A percentile compares a stretch with the other conserved stretches of the same genome.
phyloP scores from a whole-genome alignment of 2,888 invertebrate species.

The Eledona agricola region DNA sequence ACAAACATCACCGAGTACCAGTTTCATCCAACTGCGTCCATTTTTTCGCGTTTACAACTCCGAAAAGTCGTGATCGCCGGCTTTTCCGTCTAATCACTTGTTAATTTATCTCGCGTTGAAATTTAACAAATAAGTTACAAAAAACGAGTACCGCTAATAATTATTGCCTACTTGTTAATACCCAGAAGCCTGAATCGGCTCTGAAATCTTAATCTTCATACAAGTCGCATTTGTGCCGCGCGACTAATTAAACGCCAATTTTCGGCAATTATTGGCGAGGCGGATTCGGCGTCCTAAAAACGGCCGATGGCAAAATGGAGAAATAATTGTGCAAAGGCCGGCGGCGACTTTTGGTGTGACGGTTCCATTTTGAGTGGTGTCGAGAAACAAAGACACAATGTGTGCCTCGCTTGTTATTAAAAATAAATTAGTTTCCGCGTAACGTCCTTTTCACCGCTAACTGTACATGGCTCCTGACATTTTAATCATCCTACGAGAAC shows the following conservation, averaged over 20 bases:
- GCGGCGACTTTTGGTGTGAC: conserved; percentile 7
- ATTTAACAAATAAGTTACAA: conserved; percentile 14
- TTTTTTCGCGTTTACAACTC: conserved; percentile 7
- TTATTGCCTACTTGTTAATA: conserved; percentile 11
- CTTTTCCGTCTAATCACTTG: conserved; percentile 14
- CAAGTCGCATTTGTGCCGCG: conserved; percentile 7
- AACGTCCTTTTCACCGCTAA: conserved; percentile 25
- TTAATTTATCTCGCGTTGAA: conserved; percentile 13
- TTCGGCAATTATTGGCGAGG: conserved; percentile 1
- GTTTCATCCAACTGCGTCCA: too few species aligned
- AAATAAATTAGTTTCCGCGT: conserved; percentile 29
- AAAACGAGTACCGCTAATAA: conserved; percentile 19
- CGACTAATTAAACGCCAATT: conserved; percentile 16
- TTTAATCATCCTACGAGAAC: conserved; percentile 29
- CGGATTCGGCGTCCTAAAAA: conserved; percentile 15
- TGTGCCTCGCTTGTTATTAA: conserved; percentile 17
- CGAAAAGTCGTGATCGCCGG: conserved; percentile 10
- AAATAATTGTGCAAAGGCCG: conserved; percentile 11
- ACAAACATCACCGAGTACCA: too few species aligned
- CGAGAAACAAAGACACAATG: conserved; percentile 21
- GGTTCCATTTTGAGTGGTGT: conserved; percentile 13
- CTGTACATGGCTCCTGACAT: conserved; percentile 31
- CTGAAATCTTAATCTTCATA: conserved; percentile 21
- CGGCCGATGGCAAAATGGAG: conserved; percentile 11
- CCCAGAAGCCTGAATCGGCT: neutral